Conservation (phyloP, 2,888 invertebrate genomes). For the Lobophora halterata region DNA sequence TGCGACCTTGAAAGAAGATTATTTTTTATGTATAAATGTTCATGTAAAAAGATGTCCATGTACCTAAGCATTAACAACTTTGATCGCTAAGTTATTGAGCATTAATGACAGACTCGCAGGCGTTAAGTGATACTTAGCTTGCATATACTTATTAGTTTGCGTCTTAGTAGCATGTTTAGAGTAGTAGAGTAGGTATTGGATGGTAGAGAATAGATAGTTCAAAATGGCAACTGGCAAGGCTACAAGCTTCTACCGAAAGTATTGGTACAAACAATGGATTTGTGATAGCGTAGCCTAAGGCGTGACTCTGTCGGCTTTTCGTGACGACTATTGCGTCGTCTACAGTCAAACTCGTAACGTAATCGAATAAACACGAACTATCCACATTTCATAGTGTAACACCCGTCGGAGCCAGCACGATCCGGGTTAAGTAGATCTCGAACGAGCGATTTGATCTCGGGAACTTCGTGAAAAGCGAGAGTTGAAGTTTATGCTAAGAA, state of each 20-base stretch:
- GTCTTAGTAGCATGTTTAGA: too few species aligned
- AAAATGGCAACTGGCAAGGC: too few species aligned
- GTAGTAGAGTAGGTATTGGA: too few species aligned
- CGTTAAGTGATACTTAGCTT: too few species aligned
- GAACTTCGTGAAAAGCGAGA: conserved; percentile 27
- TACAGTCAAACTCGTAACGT: neutral
- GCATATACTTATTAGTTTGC: too few species aligned
- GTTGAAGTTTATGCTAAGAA: conserved; percentile 30
- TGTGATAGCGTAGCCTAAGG: neutral
- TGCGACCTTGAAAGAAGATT: too few species aligned
- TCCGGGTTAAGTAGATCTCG: conserved; percentile 31
- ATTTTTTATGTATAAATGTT: too few species aligned
- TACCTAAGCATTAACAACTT: too few species aligned
- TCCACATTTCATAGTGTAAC: conserved; percentile 33
- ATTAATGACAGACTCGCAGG: too few species aligned
- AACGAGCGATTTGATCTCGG: neutral
- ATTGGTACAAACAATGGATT: neutral
- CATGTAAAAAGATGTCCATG: too few species aligned
- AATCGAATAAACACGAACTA: conserved; percentile 14
- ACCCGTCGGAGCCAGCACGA: conserved; percentile 35
- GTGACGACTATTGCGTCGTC: neutral
- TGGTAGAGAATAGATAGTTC: too few species aligned
- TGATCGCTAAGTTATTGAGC: too few species aligned
- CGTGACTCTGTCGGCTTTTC: neutral
- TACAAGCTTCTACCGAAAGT: neutral